A percentile compares a stretch with the other conserved stretches of the same genome.
Evolutionary conservation across 2,888 invertebrate genomes (phyloP).

Genomic region (Sthenelais limicola): DNA sequence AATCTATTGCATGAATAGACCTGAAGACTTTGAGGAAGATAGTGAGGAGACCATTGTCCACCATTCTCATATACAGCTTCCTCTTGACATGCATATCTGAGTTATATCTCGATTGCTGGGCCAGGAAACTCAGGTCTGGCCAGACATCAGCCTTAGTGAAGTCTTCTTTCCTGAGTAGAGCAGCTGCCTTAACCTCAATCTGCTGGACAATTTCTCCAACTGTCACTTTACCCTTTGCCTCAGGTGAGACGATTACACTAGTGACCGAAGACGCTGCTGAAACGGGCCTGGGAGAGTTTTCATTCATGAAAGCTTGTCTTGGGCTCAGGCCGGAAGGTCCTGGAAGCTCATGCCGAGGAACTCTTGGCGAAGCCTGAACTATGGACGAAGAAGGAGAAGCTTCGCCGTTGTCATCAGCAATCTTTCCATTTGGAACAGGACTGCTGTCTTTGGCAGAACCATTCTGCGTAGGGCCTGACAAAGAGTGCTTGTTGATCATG

Average conservation of each 20-base stretch:
- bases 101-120: conserved; percentile 48
- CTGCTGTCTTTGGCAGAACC: background rate
- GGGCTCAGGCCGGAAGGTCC: conserved; percentile 6
- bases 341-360: background rate
- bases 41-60: conserved; percentile 43
- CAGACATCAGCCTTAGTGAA: conserved; percentile 43
- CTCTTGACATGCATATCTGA: conserved; percentile 45
- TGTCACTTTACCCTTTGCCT: conserved; percentile 38
- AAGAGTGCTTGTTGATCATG: conserved; percentile 1
- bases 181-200: conserved; percentile 40
- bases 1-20: conserved; percentile 46
- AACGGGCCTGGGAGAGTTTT: background rate
- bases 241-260: conserved; percentile 9
- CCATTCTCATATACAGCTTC: conserved; percentile 45
- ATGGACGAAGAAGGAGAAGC: background rate
- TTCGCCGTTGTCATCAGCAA: background rate
- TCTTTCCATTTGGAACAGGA: conserved; percentile 16
- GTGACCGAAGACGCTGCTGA: conserved; percentile 5
- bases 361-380: background rate
- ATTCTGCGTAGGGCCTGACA: background rate
- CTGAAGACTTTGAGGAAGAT: conserved; percentile 46
- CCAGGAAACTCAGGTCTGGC: conserved; percentile 46
- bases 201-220: conserved; percentile 47
- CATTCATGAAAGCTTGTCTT: background rate
- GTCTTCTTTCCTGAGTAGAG: conserved; percentile 36